Evolutionary conservation across 1,140 invertebrate genomes (phyloP), one percentile per base, ranked within the genome.

Genomic region (Listronotus bonariensis): DNA sequence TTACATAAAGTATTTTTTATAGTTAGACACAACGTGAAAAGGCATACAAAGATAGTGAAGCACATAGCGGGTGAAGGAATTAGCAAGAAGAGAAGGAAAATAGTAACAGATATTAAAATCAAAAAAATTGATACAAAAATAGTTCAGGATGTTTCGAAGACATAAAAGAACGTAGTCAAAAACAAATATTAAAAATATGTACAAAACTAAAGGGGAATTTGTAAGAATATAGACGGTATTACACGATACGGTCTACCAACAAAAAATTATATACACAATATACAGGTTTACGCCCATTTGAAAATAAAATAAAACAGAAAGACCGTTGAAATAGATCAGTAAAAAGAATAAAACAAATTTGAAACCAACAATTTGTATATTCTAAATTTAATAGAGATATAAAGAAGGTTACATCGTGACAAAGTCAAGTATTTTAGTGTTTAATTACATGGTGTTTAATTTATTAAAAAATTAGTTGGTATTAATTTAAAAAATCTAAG

Each of bases 221-320:
- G 55, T 10, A 57, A 12, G 40, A 12, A 42, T 40, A 53, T 53
- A 31, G 34, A 36, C 34, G 34, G 17, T 26, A 42, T 14, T 43
- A 57, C 43, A 46, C 51, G 42, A 18, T 17, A 14, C 14, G 10
- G 26, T 63, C 69, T 68, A 71, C 59, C 52, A 9, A 74, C 71
- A 74, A 73, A 74, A n/a, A 74, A 72, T 72, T 58, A 58, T 71
- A 70, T 74, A 73, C 70, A 73, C 70, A 74, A 70, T 74, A 68
- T 72, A 73, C 68, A 72, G 68, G 65, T 67, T 53, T 38, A 31
- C 69, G 71, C 69, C 71, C 71, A 72, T 65, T 41, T 74, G 67
- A 69, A 72, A 72, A 74, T 71, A 49, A 49, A 64, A 54, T 55
- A 18, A 51, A 9, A 9, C 9, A 7, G 11, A 36, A 36, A 36